Conservation (phyloP, 2,888 invertebrate species). For the Tipula vernalis region DNA sequence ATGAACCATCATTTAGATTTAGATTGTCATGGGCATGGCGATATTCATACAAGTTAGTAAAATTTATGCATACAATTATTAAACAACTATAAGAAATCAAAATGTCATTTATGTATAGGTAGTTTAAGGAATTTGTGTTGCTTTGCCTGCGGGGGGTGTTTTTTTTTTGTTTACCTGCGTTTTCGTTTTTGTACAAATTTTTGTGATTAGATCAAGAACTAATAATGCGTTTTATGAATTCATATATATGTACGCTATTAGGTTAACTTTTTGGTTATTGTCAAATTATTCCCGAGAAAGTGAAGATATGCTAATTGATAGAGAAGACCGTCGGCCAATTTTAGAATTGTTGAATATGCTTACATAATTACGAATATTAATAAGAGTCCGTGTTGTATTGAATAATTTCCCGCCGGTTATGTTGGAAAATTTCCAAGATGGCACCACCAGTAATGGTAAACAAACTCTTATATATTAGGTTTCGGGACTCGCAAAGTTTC, state of each 20-base stretch:
- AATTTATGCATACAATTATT: neutral
- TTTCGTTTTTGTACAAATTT: neutral
- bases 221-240: neutral
- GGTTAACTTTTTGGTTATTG: neutral
- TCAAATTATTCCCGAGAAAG: neutral
- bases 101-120: neutral
- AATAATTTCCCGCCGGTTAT: too few species aligned
- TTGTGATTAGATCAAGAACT: neutral
- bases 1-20: conserved; percentile 43
- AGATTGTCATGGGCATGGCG: conserved; percentile 35
- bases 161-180: neutral
- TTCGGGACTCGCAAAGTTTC: too few species aligned
- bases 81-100: neutral
- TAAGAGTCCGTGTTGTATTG: too few species aligned
- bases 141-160: neutral
- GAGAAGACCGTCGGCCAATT: neutral
- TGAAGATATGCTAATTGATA: neutral
- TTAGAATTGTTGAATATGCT: neutral
- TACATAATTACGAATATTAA: too few species aligned
- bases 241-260: too few species aligned
- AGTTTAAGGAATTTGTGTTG: neutral
- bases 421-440: too few species aligned
- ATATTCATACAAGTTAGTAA: conserved; percentile 31
- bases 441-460: too few species aligned
- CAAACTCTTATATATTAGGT: too few species aligned